phyloP scores from a whole-genome alignment of 2,113 vertebrate species.

The Syrrhaptes paradoxus region DNA sequence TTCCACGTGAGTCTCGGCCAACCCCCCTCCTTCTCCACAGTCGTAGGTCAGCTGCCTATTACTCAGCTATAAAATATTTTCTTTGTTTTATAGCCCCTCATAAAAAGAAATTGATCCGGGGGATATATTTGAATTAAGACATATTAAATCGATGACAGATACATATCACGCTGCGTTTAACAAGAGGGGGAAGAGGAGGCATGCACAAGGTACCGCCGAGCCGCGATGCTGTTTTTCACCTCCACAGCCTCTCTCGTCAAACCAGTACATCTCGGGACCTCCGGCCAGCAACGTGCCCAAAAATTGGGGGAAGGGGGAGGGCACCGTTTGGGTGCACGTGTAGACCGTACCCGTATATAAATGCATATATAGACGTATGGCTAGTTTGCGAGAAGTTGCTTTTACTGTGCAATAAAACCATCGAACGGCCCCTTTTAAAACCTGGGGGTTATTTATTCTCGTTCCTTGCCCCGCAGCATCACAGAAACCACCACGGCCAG shows the following conservation, averaged over 20 bases:
- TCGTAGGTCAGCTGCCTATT: slow-evolving; percentile 34
- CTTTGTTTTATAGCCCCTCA: slow-evolving; percentile 65
- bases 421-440: slow-evolving; percentile 54
- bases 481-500: neutral
- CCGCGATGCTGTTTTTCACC: slow-evolving; percentile 41
- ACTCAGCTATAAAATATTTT: slow-evolving; percentile 63
- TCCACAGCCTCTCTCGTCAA: slow-evolving; percentile 55
- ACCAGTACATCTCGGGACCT: slow-evolving; percentile 30
- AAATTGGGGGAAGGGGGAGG: neutral
- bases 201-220: slow-evolving; percentile 49
- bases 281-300: slow-evolving; percentile 38
- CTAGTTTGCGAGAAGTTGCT: slow-evolving; percentile 39
- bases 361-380: neutral
- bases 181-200: slow-evolving; percentile 70
- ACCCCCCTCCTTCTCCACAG: neutral
- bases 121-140: slow-evolving; percentile 84
- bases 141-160: slow-evolving; percentile 87
- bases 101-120: slow-evolving; percentile 79
- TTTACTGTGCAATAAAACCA: slow-evolving; percentile 74
- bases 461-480: slow-evolving; percentile 31
- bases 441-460: slow-evolving; percentile 33
- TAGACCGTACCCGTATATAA: neutral
- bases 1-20: slow-evolving; percentile 38
- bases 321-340: neutral
- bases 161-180: slow-evolving; percentile 81